These are phyloP conservation scores for Scomber scombrus DNA, from an alignment of 2,113 vertebrate species.

Conservation along the genomic window DNA sequence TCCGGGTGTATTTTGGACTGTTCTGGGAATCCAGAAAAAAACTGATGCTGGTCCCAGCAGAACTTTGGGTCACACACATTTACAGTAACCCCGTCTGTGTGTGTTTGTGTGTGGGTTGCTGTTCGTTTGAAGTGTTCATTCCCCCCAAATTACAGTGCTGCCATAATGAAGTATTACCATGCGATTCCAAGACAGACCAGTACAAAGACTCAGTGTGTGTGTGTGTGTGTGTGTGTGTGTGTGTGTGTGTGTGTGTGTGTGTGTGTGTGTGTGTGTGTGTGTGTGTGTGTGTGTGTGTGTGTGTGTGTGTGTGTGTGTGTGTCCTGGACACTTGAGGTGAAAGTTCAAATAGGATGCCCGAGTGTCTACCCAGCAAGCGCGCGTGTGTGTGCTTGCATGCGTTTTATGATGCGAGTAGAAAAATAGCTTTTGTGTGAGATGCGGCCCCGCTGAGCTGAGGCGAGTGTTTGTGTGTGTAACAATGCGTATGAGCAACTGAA, in stretches of 20 bases:
- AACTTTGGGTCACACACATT: conserved; percentile 74
- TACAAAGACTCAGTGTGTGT: conserved; percentile 58
- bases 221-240: conserved; percentile 28
- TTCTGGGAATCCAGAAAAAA: conserved; percentile 71
- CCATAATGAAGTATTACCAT: conserved; percentile 85
- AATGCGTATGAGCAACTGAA: conserved; percentile 42
- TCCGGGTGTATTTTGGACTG: conserved; percentile 81
- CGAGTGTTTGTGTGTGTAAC: conserved; percentile 52
- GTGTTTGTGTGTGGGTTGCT: conserved; percentile 80
- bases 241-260: background rate
- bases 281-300: conserved; percentile 27
- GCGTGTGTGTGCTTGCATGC: conserved; percentile 1
- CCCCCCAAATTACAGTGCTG: conserved; percentile 84
- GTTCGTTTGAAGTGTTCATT: conserved; percentile 82
- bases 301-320: background rate
- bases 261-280: background rate
- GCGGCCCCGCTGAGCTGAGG: conserved; percentile 33
- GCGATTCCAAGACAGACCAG: conserved; percentile 75
- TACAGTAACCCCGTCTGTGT: conserved; percentile 75
- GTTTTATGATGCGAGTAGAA: conserved; percentile 21
- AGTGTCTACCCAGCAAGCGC: conserved; percentile 14
- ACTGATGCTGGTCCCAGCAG: conserved; percentile 76
- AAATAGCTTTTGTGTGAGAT: conserved; percentile 32
- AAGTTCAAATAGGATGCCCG: conserved; percentile 55
- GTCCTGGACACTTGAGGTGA: conserved; percentile 63